Base-by-base conservation (phyloP, 2,113 vertebrate genomes). In the Mus musculus region DNA sequence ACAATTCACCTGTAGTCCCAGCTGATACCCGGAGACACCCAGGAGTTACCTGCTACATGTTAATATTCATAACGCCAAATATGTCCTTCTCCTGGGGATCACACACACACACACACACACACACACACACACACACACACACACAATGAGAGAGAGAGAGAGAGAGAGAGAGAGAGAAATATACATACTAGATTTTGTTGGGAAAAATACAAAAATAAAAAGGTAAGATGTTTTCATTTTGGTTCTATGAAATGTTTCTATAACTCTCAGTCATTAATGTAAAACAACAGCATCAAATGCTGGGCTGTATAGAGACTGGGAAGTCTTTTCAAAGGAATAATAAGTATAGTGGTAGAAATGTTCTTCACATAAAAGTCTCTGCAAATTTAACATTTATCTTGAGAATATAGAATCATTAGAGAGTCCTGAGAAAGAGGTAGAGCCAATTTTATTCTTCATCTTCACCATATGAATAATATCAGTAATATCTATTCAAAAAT, bases 351-450 rank as follows among this genome's bases (percentile, higher is more conserved):
- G 17, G 6, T 80, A 4, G 42, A 65, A 95, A 56, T 61, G 33
- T 3, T 63, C 80, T 49, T 91, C 12, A 42, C 30, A 69, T 94
- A 84, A 92, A 85, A 86, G 46, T 86, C 42, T 91, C 49, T 96
- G 36, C 42, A 61, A 72, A 61, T 78, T 84, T 46, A 26, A 24
- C 63, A 22, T 6, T 69, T 91, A 72, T 56, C 9, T 8, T 71
- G 20, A 94, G 7, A 89, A 76, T 67, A 10, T 56, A 78, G 11
- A 80, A 22, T 94, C 8, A 54, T 6, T 24, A 36, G 17, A 73
- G 8, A 69, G 28, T 93, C 2, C 8, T 63, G 16, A 22, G 86
- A 69, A 6, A 84, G 88, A 49, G 6, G 26, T 6, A 59, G 10
- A 2, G 3, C 69, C 5, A 39, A 6, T 81, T 92, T 84, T 90